These are phyloP conservation scores for Cotesia chilonis DNA, from an alignment of 1,140 invertebrate species.

Conservation along the genomic window DNA sequence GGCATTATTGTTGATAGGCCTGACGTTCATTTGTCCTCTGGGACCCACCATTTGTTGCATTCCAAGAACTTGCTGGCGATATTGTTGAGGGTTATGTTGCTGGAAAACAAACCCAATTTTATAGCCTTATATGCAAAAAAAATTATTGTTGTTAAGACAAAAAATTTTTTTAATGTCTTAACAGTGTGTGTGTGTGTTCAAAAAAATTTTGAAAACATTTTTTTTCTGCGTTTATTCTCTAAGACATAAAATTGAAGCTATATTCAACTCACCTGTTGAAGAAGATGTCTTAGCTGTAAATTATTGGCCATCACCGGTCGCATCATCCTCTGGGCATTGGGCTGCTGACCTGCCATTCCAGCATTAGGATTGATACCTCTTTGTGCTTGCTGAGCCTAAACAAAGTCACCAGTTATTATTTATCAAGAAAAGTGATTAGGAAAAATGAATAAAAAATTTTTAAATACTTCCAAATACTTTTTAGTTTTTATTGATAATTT, in stretches of 20 bases:
- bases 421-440: too few relatives aligned
- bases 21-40: conserved; percentile 56
- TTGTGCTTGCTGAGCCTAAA: conserved; percentile 60
- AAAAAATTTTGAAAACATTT: too few relatives aligned
- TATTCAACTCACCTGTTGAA: conserved; percentile 70
- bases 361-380: conserved; percentile 55
- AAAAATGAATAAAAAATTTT: too few relatives aligned
- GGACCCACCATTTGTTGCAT: conserved; percentile 64
- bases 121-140: background rate
- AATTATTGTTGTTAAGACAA: too few relatives aligned
- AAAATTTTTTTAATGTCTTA: too few relatives aligned
- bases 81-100: conserved; percentile 60
- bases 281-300: conserved; percentile 74
- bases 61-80: conserved; percentile 62
- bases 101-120: conserved; percentile 40
- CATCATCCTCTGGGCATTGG: conserved; percentile 71
- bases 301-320: conserved; percentile 72
- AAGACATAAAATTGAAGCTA: too few relatives aligned
- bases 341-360: conserved; percentile 59
- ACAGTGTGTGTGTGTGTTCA: too few relatives aligned
- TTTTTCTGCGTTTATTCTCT: too few relatives aligned
- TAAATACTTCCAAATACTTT: too few relatives aligned
- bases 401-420: too few relatives aligned
- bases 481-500: too few relatives aligned
- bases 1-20: conserved; percentile 59